Conservation (phyloP, 2,888 invertebrate genomes). For the Thelaira solivaga region DNA sequence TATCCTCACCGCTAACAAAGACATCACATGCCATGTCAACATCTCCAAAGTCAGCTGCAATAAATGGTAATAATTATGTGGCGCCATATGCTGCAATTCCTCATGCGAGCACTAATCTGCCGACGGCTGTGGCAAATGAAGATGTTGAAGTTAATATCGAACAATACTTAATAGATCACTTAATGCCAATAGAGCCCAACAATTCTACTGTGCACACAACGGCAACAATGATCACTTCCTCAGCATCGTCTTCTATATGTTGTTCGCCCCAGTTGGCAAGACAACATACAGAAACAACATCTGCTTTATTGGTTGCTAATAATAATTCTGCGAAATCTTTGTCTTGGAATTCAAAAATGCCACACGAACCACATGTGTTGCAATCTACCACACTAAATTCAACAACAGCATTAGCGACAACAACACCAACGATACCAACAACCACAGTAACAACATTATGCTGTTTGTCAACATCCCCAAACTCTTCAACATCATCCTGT, state of each 20-base stretch:
- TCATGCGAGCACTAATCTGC: slow-evolving; percentile 21
- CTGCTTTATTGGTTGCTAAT: background rate
- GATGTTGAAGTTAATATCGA: slow-evolving; percentile 69
- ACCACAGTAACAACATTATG: slow-evolving; percentile 9
- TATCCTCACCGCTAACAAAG: slow-evolving; percentile 52
- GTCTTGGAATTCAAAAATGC: slow-evolving; percentile 26
- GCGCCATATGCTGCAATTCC: slow-evolving; percentile 38
- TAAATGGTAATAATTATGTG: slow-evolving; percentile 52
- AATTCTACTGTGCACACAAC: slow-evolving; percentile 48
- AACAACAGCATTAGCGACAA: background rate
- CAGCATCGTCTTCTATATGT: slow-evolving; percentile 5
- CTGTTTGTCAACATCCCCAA: slow-evolving; percentile 37
- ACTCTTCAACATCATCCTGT: slow-evolving; percentile 35
- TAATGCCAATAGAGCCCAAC: slow-evolving; percentile 70
- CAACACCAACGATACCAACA: background rate
- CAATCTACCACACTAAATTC: background rate
- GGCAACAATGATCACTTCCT: slow-evolving; percentile 37
- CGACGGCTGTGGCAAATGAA: slow-evolving; percentile 75
- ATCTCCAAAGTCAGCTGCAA: slow-evolving; percentile 20
- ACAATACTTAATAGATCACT: slow-evolving; percentile 76
- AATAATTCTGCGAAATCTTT: slow-evolving; percentile 52
- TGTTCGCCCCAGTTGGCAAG: background rate
- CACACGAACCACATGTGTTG: slow-evolving; percentile 29
- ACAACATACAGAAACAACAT: slow-evolving; percentile 23
- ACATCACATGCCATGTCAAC: slow-evolving; percentile 38